A percentile compares a stretch with the other conserved stretches of the same genome.
Conservation (phyloP, 2,888 invertebrate genomes). For the Petrophora chlorosata region DNA sequence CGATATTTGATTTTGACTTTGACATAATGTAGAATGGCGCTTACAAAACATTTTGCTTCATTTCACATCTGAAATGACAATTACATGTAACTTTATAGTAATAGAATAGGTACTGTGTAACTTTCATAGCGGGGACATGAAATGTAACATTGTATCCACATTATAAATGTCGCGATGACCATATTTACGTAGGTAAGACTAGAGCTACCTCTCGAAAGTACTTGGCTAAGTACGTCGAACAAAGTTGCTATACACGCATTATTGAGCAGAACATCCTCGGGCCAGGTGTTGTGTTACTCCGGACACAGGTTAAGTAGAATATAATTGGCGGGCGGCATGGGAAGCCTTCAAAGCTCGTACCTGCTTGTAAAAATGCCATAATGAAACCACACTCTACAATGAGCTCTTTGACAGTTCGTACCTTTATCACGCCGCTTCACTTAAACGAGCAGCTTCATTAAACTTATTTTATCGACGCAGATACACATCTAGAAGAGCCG, state of each 20-base stretch:
- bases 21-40: too few species aligned
- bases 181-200: too few species aligned
- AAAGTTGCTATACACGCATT: slow-evolving; percentile 5
- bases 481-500: slow-evolving; percentile 67
- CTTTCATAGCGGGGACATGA: too few species aligned
- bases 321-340: slow-evolving; percentile 80
- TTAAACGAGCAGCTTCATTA: slow-evolving; percentile 77
- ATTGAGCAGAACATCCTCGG: slow-evolving; percentile 40
- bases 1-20: too few species aligned
- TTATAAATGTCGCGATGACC: too few species aligned
- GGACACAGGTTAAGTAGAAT: slow-evolving; percentile 72
- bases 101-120: too few species aligned
- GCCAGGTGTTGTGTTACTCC: slow-evolving; percentile 47
- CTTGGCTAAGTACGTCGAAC: background rate
- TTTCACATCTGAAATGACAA: too few species aligned
- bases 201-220: background rate
- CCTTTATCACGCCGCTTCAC: slow-evolving; percentile 81
- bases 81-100: too few species aligned
- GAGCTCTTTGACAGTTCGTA: slow-evolving; percentile 81
- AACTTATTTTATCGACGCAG: slow-evolving; percentile 79
- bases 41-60: too few species aligned
- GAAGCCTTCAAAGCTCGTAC: slow-evolving; percentile 76
- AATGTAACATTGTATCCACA: background rate
- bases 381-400: slow-evolving; percentile 79
- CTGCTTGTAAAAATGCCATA: slow-evolving; percentile 82